phyloP scores from a whole-genome alignment of 2,888 invertebrate genomes.

The Hyles lineata region DNA sequence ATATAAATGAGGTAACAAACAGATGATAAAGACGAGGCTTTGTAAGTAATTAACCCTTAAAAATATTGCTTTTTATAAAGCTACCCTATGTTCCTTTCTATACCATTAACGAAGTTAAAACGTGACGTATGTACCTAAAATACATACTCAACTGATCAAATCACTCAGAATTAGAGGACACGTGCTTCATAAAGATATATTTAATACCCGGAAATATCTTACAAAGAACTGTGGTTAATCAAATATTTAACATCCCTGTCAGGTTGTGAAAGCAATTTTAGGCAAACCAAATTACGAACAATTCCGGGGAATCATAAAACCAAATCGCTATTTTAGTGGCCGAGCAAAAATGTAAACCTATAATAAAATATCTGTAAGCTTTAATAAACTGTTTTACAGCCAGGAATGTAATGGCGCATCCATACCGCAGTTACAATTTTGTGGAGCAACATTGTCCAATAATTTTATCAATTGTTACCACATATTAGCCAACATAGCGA shows the following conservation, averaged over 20 bases:
- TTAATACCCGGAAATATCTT: neutral
- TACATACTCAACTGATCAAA: neutral
- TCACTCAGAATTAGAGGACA: neutral
- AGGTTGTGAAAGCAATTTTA: conserved; percentile 2
- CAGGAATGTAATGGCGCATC: neutral
- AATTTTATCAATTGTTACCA: too few relatives aligned
- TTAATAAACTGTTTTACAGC: conserved; percentile 12
- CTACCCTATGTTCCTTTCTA: too few relatives aligned
- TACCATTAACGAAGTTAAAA: too few relatives aligned
- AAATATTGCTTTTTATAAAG: too few relatives aligned
- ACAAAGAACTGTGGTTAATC: neutral
- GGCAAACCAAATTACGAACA: conserved; percentile 4
- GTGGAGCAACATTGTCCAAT: too few relatives aligned
- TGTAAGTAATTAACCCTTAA: too few relatives aligned
- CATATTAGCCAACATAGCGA: too few relatives aligned
- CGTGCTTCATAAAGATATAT: neutral
- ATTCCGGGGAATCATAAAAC: conserved; percentile 15
- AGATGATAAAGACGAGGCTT: too few relatives aligned
- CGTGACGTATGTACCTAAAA: too few relatives aligned
- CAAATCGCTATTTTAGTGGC: conserved; percentile 15
- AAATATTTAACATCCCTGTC: neutral
- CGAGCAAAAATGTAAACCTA: neutral
- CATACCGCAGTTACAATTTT: too few relatives aligned
- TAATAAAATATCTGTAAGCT: conserved; percentile 15
- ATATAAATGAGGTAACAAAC: too few relatives aligned